Percentiles rank a stretch among this genome's conserved stretches.
These are phyloP conservation scores for Microctonus hyperodae DNA, from an alignment of 2,888 invertebrate species.

Conservation along the genomic window DNA sequence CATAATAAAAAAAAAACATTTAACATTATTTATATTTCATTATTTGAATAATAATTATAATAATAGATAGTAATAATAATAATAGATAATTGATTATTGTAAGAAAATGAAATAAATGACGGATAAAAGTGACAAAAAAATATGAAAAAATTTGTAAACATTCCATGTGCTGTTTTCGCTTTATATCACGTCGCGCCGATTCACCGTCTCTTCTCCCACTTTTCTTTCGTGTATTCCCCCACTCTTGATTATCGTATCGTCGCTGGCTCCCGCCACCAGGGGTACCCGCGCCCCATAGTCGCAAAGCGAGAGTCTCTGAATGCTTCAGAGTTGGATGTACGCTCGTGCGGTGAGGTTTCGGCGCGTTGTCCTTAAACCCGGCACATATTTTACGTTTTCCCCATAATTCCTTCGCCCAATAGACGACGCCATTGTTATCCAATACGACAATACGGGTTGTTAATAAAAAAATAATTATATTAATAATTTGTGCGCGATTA, in stretches of 20 bases:
- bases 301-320: slow-evolving; percentile 16
- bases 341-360: slow-evolving; percentile 36
- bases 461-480: slow-evolving; percentile 1
- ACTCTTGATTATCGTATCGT: neutral
- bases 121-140: too few species aligned
- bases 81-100: neutral
- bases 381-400: slow-evolving; percentile 35
- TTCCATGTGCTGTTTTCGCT: neutral
- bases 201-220: slow-evolving; percentile 22
- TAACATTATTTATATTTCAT: neutral
- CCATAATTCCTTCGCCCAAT: slow-evolving; percentile 32
- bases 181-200: neutral
- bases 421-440: slow-evolving; percentile 46
- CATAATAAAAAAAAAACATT: neutral
- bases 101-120: too few species aligned
- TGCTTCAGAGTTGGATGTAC: slow-evolving; percentile 42
- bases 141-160: neutral
- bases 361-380: slow-evolving; percentile 37
- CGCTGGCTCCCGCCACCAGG: slow-evolving; percentile 25
- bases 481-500: neutral
- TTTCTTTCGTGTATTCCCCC: slow-evolving; percentile 24
- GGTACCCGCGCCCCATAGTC: slow-evolving; percentile 24
- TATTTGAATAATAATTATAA: neutral
- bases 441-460: slow-evolving; percentile 29
- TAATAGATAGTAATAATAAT: neutral